These are phyloP conservation scores for Coregonus sp. DNA, from an alignment of 2,797 vertebrate genomes.

Conservation along the genomic window DNA sequence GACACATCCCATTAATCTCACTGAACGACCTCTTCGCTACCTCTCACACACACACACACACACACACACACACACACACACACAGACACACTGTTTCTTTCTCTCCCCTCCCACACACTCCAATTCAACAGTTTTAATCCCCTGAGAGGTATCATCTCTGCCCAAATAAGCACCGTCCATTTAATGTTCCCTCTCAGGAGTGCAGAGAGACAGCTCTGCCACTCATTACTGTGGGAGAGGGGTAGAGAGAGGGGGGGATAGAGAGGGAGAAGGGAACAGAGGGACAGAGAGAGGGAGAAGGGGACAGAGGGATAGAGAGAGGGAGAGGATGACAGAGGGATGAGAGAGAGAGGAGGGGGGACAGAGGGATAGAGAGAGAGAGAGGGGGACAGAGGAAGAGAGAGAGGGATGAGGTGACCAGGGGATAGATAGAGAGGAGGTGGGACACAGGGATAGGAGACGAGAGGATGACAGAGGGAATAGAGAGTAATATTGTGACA, in stretches of 20 bases:
- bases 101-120: neutral
- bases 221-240: neutral
- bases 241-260: slow-evolving; percentile 3
- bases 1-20: slow-evolving; percentile 18
- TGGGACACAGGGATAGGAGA: neutral
- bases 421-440: too few species aligned
- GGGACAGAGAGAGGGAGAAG: neutral
- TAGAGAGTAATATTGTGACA: slow-evolving; percentile 6
- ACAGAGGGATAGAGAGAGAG: neutral
- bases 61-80: slow-evolving; percentile 2
- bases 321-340: neutral
- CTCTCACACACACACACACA: neutral
- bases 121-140: slow-evolving; percentile 15
- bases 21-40: neutral
- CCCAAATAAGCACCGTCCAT: slow-evolving; percentile 26
- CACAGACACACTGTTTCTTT: neutral
- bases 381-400: neutral
- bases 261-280: neutral
- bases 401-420: too few species aligned
- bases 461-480: neutral
- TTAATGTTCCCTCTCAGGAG: slow-evolving; percentile 16
- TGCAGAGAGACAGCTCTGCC: slow-evolving; percentile 2
- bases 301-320: neutral
- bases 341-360: neutral
- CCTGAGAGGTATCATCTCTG: slow-evolving; percentile 21